Conservation (phyloP, 2,888 invertebrate species). For the Synergus gifuensis region DNA sequence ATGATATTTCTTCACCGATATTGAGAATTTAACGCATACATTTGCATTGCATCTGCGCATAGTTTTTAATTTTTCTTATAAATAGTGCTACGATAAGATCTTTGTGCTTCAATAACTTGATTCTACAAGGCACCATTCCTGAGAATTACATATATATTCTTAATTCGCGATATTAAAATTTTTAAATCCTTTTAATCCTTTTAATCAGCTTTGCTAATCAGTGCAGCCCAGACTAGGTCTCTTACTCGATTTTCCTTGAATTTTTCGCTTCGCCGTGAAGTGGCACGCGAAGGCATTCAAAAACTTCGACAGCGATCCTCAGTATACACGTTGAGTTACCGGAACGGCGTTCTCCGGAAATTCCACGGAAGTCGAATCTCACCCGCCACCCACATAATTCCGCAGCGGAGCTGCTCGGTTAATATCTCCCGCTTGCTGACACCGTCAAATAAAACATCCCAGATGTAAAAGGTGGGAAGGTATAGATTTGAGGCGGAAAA, state of each 20-base stretch:
- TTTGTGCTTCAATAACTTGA: no score
- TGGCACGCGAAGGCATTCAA: slow-evolving; percentile 26
- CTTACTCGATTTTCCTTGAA: not conserved
- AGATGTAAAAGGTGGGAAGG: slow-evolving; percentile 41
- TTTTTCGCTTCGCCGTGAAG: slow-evolving; percentile 13
- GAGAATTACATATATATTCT: not conserved
- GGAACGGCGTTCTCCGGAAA: slow-evolving; percentile 64
- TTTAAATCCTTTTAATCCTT: not conserved
- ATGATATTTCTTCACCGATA: not conserved
- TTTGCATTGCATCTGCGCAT: slow-evolving; percentile 14
- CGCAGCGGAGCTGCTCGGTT: slow-evolving; percentile 65
- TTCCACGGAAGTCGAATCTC: slow-evolving; percentile 66
- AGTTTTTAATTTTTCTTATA: no score
- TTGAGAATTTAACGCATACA: slow-evolving; percentile 41
- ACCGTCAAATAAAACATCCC: slow-evolving; percentile 70
- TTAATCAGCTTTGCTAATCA: not conserved
- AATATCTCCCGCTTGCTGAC: slow-evolving; percentile 72
- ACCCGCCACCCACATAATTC: slow-evolving; percentile 66
- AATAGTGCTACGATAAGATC: no score
- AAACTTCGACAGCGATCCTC: slow-evolving; percentile 35
- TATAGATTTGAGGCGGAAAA: slow-evolving; percentile 38
- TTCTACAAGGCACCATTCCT: no score
- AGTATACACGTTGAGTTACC: slow-evolving; percentile 19
- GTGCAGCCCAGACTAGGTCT: not conserved
- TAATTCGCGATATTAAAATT: not conserved